phyloP scores from a whole-genome alignment of 2,888 invertebrate genomes.

The Machimus atricapillus region DNA sequence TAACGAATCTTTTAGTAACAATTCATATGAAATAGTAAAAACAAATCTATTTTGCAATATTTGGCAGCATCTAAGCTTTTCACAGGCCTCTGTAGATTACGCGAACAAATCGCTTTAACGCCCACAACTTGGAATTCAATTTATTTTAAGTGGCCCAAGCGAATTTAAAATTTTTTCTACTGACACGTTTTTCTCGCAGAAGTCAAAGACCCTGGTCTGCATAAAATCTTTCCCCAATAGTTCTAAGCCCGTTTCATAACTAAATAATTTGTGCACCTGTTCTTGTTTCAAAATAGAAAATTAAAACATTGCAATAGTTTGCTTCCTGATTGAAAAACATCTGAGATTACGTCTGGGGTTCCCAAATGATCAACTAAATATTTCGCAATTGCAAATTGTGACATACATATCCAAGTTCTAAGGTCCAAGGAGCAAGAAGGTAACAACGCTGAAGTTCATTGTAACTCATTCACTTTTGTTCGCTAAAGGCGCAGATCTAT shows the following conservation, averaged over 20 bases:
- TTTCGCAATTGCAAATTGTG: neutral
- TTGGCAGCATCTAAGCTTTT: neutral
- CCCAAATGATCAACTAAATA: neutral
- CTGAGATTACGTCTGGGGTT: neutral
- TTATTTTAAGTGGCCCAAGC: neutral
- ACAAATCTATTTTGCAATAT: neutral
- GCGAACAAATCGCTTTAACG: neutral
- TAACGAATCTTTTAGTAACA: neutral
- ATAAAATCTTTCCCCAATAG: neutral
- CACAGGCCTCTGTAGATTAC: neutral
- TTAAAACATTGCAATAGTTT: neutral
- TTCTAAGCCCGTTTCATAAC: neutral
- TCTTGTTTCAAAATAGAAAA: constrained; percentile 20
- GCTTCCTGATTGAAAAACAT: neutral
- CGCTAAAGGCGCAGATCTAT: neutral
- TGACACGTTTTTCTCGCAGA: neutral
- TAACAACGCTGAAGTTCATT: neutral
- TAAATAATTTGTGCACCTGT: constrained; percentile 10
- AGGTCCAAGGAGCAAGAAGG: neutral
- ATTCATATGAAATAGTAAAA: neutral
- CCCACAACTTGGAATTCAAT: neutral
- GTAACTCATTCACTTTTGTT: neutral
- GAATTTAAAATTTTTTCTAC: neutral
- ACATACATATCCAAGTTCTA: neutral
- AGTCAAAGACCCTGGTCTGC: constrained; percentile 19